Evolutionary conservation across 2,797 vertebrate species (phyloP), one percentile per base, ranked within the genome.

Genomic region (Eremophila alpestris): DNA sequence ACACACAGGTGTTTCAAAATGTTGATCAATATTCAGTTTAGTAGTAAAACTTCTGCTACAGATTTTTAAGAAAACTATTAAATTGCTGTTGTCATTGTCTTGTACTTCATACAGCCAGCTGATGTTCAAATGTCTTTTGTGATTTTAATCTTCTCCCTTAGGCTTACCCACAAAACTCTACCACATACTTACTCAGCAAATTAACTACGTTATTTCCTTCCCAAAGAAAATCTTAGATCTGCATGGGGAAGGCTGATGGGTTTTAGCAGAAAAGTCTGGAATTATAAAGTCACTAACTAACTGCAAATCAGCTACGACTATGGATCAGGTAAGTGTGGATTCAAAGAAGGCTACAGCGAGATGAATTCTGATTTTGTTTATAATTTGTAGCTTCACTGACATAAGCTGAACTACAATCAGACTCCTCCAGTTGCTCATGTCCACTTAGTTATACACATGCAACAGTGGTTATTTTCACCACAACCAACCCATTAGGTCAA

Each of bases 181-280:
- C 92, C 87, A 92, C 80, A 94, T 84, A 94, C 90, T 96, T 92
- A 93, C 96, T 94, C 94, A 94, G 87, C 89, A 96, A 95, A 96
- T 96, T 93, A 96, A 80, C 83, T 88, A 96, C 97, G 95, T 96
- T 96, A 96, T 94, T 95, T 97, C 65, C 90, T 97, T 94, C 94
- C 95, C 40, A 0, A 95, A 94, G 56, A 82, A 96, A 95, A 94
- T 77, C 83, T 97, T 91, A 97, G 91, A 94, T 94, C 94, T 94
- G 62, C 84, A 77, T 87, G 85, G 85, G 75, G 81, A 81, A 95
- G 83, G 82, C 73, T 87, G 88, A 90, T 52, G 56, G 63, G 24
- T 59, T 95, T 93, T 89, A 91, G 81, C 95, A 96, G 83, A 96
- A 92, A 91, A 90, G 62, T 64, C 83, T 93, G 70, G 87, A 96